Conservation (phyloP, 1,140 invertebrate species). For the Dreissena polymorpha region DNA sequence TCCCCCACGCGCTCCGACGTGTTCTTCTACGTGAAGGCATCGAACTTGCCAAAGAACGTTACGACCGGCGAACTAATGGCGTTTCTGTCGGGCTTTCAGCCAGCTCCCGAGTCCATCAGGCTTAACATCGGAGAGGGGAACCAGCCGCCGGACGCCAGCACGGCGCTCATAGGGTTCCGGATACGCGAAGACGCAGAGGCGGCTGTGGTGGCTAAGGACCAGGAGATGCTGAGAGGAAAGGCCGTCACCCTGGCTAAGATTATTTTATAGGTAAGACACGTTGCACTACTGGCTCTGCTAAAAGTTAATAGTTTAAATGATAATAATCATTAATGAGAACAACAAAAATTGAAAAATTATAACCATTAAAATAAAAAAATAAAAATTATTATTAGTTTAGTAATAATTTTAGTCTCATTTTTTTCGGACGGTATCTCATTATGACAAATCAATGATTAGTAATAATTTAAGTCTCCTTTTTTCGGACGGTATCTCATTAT, state of each 20-base stretch:
- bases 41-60: constrained; percentile 93
- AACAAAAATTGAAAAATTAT: too few species aligned
- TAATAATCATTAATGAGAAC: too few species aligned
- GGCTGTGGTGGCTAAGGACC: constrained; percentile 84
- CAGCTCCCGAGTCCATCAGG: constrained; percentile 75
- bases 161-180: constrained; percentile 91
- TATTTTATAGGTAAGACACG: constrained; percentile 15
- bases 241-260: constrained; percentile 51
- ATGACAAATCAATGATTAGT: too few species aligned
- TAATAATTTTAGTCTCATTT: too few species aligned
- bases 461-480: too few species aligned
- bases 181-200: constrained; percentile 87
- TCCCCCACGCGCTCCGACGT: constrained; percentile 27
- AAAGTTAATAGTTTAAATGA: too few species aligned
- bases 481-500: too few species aligned
- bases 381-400: too few species aligned
- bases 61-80: constrained; percentile 92
- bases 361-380: too few species aligned
- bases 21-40: constrained; percentile 61
- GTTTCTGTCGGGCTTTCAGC: constrained; percentile 85
- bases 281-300: too few species aligned
- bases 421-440: too few species aligned
- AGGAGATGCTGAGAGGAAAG: constrained; percentile 57
- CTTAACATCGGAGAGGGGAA: constrained; percentile 65
- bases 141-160: constrained; percentile 87